Percentiles rank a stretch among this genome's conserved stretches.
Evolutionary conservation across 2,797 vertebrate genomes (phyloP).

Genomic region (Loris lydekkerianus): DNA sequence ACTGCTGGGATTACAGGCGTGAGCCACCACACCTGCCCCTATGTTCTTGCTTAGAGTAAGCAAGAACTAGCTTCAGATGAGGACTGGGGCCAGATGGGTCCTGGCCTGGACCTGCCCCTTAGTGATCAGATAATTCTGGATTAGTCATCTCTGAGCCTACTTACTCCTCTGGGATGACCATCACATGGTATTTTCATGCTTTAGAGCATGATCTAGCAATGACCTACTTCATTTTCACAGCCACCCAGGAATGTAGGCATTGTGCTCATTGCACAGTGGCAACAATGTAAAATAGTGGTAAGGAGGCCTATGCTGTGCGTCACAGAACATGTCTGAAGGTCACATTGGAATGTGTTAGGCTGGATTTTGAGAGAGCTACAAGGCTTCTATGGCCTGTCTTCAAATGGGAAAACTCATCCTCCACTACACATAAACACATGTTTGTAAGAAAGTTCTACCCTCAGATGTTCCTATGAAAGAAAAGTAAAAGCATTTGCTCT

Average conservation of each 20-base stretch:
- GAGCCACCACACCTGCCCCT: background rate
- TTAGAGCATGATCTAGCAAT: background rate
- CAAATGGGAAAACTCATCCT: background rate
- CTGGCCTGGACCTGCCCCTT: background rate
- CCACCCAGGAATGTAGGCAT: background rate
- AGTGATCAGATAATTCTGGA: background rate
- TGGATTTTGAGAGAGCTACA: no score
- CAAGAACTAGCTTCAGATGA: background rate
- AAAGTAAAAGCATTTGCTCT: background rate
- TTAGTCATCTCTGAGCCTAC: background rate
- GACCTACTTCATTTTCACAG: background rate
- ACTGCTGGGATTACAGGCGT: no score
- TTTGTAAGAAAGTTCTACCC: background rate
- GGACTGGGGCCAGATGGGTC: background rate
- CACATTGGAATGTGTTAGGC: background rate
- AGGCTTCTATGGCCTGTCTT: no score
- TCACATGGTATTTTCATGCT: background rate
- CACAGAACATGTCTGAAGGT: background rate
- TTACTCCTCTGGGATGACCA: background rate
- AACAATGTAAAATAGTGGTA: background rate
- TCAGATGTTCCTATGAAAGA: background rate
- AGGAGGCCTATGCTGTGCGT: background rate
- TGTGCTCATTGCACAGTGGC: background rate
- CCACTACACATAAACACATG: background rate
- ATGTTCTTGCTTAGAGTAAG: background rate